A percentile compares a stretch with the other conserved stretches of the same genome.
Evolutionary conservation across 2,797 vertebrate species (phyloP).

Genomic region (Galaxias olidus): DNA sequence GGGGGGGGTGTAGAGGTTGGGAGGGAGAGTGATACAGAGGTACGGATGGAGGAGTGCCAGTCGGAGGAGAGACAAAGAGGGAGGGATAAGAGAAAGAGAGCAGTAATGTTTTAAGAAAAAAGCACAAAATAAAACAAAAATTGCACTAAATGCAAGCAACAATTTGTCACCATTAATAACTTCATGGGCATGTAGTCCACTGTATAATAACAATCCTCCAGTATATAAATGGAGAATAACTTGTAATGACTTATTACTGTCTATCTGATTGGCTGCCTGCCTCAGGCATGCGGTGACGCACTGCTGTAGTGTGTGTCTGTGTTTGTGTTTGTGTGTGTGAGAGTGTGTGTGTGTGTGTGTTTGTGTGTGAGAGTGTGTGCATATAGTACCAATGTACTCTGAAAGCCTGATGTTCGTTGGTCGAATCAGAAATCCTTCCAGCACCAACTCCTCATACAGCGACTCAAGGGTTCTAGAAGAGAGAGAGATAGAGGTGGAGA

Average conservation of each 20-base stretch:
- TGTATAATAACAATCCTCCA: too few relatives aligned
- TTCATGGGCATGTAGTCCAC: too few relatives aligned
- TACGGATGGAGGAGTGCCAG: not conserved
- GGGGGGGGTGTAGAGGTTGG: not conserved
- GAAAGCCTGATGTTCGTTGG: constrained; percentile 73
- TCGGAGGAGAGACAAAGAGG: too few relatives aligned
- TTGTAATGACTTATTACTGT: too few relatives aligned
- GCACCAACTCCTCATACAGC: constrained; percentile 79
- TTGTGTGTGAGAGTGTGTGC: not conserved
- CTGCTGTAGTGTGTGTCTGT: not conserved
- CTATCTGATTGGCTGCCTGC: too few relatives aligned
- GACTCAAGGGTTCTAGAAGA: constrained; percentile 77
- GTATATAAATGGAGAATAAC: too few relatives aligned
- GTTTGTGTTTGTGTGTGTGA: not conserved
- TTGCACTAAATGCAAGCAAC: too few relatives aligned
- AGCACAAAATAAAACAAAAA: too few relatives aligned
- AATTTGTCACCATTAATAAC: too few relatives aligned
- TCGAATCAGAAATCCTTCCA: constrained; percentile 75
- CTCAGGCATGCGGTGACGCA: not conserved
- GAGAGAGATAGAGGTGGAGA: constrained; percentile 17
- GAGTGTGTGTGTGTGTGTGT: constrained; percentile 1
- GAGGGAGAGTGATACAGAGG: not conserved
- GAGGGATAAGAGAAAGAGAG: not conserved
- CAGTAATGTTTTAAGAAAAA: not conserved
- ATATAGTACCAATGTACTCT: constrained; percentile 79